Evolutionary conservation across 2,797 vertebrate species (phyloP).

Genomic region (Galagoides demidoff): DNA sequence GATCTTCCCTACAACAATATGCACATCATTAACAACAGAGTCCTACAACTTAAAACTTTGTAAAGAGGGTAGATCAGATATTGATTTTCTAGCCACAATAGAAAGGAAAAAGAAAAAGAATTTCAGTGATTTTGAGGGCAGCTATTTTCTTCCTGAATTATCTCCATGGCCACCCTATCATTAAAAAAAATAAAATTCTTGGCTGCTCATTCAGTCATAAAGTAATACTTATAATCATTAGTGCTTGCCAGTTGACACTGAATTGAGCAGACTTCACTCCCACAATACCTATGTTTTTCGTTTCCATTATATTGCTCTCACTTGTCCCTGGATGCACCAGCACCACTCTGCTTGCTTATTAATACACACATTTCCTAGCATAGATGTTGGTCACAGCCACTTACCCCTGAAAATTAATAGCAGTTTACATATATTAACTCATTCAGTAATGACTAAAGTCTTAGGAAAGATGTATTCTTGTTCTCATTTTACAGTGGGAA

Average conservation of each 20-base stretch:
- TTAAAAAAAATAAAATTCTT: neutral
- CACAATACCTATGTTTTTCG: neutral
- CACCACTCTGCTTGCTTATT: neutral
- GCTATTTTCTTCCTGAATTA: neutral
- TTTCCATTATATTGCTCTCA: neutral
- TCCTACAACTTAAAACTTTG: neutral
- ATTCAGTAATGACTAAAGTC: neutral
- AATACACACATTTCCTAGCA: neutral
- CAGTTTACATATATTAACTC: neutral
- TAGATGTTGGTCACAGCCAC: neutral
- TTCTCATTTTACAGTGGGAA: conserved; percentile 6
- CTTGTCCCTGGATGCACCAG: neutral
- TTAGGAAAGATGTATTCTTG: neutral
- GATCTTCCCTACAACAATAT: neutral
- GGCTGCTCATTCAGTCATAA: neutral
- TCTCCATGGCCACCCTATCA: neutral
- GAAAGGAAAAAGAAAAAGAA: neutral
- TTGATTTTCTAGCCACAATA: neutral
- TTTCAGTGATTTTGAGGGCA: neutral
- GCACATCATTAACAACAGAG: neutral
- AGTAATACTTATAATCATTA: neutral
- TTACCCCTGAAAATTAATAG: neutral
- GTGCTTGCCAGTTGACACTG: neutral
- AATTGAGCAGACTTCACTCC: neutral
- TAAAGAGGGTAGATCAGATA: neutral